Evolutionary conservation across 1,140 invertebrate genomes (phyloP).

Genomic region (Scylla paramamosain): DNA sequence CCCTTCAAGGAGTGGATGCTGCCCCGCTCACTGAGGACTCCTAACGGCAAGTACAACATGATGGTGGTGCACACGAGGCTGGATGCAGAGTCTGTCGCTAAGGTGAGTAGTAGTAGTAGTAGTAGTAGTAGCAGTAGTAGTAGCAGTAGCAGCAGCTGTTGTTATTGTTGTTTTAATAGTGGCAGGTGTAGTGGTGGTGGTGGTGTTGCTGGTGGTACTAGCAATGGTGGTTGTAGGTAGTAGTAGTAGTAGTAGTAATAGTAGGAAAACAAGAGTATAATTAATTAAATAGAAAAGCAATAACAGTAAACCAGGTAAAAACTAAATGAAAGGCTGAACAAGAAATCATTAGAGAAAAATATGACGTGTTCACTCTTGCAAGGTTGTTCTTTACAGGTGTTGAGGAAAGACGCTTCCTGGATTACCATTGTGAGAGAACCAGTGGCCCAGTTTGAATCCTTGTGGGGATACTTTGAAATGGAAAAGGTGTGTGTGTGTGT

Average conservation of each 20-base stretch:
- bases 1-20: conserved; percentile 57
- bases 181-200: neutral
- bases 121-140: neutral
- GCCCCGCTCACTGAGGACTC: conserved; percentile 25
- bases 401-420: conserved; percentile 70
- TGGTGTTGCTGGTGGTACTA: too few species aligned
- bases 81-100: conserved; percentile 44
- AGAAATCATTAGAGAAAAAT: too few species aligned
- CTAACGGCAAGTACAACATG: conserved; percentile 61
- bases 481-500: conserved; percentile 22
- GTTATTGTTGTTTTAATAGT: neutral
- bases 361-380: too few species aligned
- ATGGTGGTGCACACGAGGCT: conserved; percentile 73
- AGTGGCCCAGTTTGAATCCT: conserved; percentile 58
- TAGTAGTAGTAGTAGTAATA: neutral
- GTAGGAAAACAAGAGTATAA: neutral
- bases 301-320: too few species aligned
- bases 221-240: neutral
- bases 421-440: conserved; percentile 74
- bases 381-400: conserved; percentile 28
- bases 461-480: conserved; percentile 66
- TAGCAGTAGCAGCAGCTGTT: neutral
- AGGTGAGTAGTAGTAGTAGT: neutral
- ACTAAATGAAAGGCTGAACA: too few species aligned
- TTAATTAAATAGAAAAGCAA: too few species aligned